Conservation (phyloP, 2,888 invertebrate genomes). For the Lottia scabra region DNA sequence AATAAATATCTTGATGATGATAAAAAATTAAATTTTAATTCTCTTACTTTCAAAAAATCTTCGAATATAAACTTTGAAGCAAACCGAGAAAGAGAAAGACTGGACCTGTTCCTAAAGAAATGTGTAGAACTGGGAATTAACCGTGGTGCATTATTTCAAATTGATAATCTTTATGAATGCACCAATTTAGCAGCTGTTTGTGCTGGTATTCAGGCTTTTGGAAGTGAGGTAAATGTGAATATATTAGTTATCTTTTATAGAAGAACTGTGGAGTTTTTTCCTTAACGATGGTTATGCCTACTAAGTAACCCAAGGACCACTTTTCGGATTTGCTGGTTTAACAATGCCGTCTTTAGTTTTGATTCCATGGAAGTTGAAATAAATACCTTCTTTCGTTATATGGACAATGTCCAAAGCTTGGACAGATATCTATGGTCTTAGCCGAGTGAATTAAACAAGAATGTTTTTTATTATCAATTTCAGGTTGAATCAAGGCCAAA, state of each 20-base stretch:
- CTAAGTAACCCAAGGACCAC: no score
- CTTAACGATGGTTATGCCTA: no score
- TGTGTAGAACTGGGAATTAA: slow-evolving; percentile 50
- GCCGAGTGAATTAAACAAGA: no score
- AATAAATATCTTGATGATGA: slow-evolving; percentile 38
- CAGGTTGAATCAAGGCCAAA: slow-evolving; percentile 55
- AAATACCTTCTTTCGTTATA: no score
- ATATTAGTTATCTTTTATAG: not conserved
- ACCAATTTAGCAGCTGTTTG: slow-evolving; percentile 57
- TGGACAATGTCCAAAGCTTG: no score
- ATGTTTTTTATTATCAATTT: not conserved
- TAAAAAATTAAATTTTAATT: slow-evolving; percentile 41
- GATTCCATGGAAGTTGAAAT: no score
- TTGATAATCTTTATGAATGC: slow-evolving; percentile 56
- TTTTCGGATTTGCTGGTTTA: no score
- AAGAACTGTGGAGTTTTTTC: no score
- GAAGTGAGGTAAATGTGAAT: slow-evolving; percentile 51
- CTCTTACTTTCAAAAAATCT: slow-evolving; percentile 42
- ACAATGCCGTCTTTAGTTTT: no score
- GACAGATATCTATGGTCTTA: no score
- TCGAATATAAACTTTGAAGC: slow-evolving; percentile 40
- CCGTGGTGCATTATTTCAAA: slow-evolving; percentile 49
- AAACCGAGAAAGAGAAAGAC: slow-evolving; percentile 50
- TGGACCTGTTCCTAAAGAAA: slow-evolving; percentile 47
- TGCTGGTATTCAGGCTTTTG: slow-evolving; percentile 52